Evolutionary conservation across 2,888 invertebrate species (phyloP), one percentile per base, ranked within the genome.

Genomic region (Seira sanloemensis): DNA sequence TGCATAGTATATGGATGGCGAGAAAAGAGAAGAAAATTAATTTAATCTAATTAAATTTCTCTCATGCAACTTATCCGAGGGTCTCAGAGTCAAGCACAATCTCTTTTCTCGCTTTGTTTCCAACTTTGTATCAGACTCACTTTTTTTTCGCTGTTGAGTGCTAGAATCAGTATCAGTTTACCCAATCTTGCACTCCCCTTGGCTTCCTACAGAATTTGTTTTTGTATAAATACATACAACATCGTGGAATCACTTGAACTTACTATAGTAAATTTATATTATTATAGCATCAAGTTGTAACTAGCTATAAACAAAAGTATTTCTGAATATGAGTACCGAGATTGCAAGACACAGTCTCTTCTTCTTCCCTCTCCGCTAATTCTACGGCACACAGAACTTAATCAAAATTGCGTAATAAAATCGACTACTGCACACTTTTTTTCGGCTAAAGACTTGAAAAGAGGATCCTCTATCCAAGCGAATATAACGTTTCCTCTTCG

Each of bases 31-130:
- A 72, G 78, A 78, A 78, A 78, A 78, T 72, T 78, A 78, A 78
- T 78, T 72, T 78, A 66, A 78, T 78, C 78, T 78, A 72, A 78
- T 78, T 78, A 78, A 78, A 78, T 78, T 75, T 78, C 72, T 66
- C 66, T 65, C 72, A 37, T 37, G 37, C 37, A 37, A 37, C 37
- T 37, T 37, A 37, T 37, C 37, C 37, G 37, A 37, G 37, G 12
- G n/a, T n/a, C 37, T 7, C 37, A 37, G 4, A 37, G 37, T 37
- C 37, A 37, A 37, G 37, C 5, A 37, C 5, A 37, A 37, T 37
- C 37, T 37, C 37, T 37, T 37, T 37, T 37, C 37, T 37, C 37
- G 37, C 37, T 37, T 37, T 37, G 37, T 37, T 37, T 37, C 12
- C 37, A 37, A 37, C 37, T 37, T 37, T 37, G 37, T 37, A n/a